These are phyloP conservation scores for Sorex maritimensis DNA, from an alignment of 2,797 vertebrate genomes.

Conservation along the genomic window DNA sequence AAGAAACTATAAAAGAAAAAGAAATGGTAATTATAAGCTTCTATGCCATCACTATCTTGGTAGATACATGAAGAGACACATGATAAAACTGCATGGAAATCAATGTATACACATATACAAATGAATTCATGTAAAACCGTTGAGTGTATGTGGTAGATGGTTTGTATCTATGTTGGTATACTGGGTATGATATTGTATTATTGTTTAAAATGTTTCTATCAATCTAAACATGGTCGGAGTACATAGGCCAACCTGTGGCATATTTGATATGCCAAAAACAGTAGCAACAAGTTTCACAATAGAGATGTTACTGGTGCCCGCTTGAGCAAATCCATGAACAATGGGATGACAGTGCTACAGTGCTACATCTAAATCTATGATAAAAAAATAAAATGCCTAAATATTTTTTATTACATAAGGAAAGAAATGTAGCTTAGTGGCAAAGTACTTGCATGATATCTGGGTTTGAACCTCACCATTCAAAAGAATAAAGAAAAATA, in stretches of 20 bases:
- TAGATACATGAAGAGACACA: neutral
- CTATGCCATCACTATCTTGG: neutral
- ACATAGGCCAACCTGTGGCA: no score
- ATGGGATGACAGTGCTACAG: no score
- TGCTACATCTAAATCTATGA: neutral
- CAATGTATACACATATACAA: neutral
- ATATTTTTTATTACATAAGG: neutral
- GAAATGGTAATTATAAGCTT: neutral
- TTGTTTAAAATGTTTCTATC: neutral
- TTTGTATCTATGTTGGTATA: neutral
- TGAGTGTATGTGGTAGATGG: neutral
- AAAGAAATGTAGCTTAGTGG: no score
- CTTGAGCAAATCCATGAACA: no score
- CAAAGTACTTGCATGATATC: no score
- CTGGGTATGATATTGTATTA: neutral
- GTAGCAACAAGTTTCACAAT: no score
- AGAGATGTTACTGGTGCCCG: no score
- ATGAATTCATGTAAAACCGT: neutral
- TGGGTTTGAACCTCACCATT: no score
- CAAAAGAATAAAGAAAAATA: no score
- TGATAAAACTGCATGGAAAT: neutral
- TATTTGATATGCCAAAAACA: no score
- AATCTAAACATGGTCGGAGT: neutral
- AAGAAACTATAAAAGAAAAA: neutral
- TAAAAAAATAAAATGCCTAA: slow-evolving; percentile 14